Base-by-base conservation (phyloP, 2,888 invertebrate species). In the Limnephilus marmoratus region DNA sequence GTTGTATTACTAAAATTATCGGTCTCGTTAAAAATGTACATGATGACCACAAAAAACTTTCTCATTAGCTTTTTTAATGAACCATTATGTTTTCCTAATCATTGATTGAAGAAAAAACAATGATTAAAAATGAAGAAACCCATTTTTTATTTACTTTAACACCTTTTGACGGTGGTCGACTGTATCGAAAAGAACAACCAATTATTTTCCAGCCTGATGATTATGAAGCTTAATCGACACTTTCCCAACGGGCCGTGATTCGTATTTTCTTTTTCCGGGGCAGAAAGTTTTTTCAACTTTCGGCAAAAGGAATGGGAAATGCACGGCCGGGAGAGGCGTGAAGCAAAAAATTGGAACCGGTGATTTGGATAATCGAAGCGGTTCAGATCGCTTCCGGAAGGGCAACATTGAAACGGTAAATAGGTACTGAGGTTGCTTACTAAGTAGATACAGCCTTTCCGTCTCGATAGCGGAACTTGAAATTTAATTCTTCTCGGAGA, bases 151-250 rank as follows among this genome's bases (percentile, higher is more conserved):
- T 68, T 68, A 68, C 24, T 68, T 68, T 68, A 68, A 68, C 68
- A 68, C 68, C 68, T 68, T 68, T 68, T 15, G 24, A 86, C 13
- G 49, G 87, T 49, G 15, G 87, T 24, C n/a, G 53, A 45, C 37
- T 89, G 68, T 68, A 80, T 24, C 68, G 29, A 45, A 81, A 81
- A 41, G 53, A 45, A 82, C 24, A 41, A 34, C 90, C 31, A 34
- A 90, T 45, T 82, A 82, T 90, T 90, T 90, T 49, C 53, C 89
- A 80, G 88, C 41, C 83, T 34, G 91, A 53, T 41, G 88, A 88
- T 82, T 91, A 88, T 91, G 53, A 91, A 88, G 91, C 68, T 91
- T 91, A 83, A 89, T 91, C 91, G 91, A n/a, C 53, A 89, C 83
- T 91, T 91, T 83, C 31, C 82, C 3, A 34, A 80, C 41, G 24